Base-by-base conservation (phyloP, 2,888 invertebrate species). In the Meghimatium bilineatum region DNA sequence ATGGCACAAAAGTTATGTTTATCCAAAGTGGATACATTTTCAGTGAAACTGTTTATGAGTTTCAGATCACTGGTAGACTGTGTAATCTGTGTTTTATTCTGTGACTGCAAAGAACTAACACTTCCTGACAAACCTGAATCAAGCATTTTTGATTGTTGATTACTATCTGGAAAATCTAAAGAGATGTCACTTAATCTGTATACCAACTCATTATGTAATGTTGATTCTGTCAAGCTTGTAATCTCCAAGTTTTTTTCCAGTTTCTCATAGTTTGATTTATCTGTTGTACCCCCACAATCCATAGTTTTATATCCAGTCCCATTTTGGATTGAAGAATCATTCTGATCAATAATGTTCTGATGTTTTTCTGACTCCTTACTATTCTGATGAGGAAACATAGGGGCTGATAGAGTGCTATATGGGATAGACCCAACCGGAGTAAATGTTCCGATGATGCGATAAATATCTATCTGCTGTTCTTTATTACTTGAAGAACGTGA, bases 121-220 rank as follows among this genome's bases (percentile, higher is more conserved):
- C 17, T 78, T 38, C 5, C 38, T 38, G 26, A 66, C 17, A 66
- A 12, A 63, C 29, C 34, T 20, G 63, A 1, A 38, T 69, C 69
- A 32, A 23, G 12, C 3, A 44, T 32, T 23, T 10, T 26, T 29
- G 32, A 49, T 2, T 44, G 26, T n/a, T 12, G n/a, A 63, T 0
- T n/a, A 63, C n/a, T 63, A n/a, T 63, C 60, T 63, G 26, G 60
- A 63, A 63, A 66, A 36, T 75, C 32, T 34, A 82, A 29, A 38
- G 78, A 71, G 69, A 77, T 82, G 44, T 82, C 82, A 69, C 83
- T 60, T 26, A 66, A 44, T n/a, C 44, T 34, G 32, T 83, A 71
- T 12, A 26, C 38, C 10, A 83, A 49, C 23, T 69, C 78, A 78
- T 60, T 49, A 49, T 66, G n/a, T 56, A 36, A 44, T 38, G 44